phyloP scores from a whole-genome alignment of 2,113 vertebrate genomes.

The Podilymbus podiceps region DNA sequence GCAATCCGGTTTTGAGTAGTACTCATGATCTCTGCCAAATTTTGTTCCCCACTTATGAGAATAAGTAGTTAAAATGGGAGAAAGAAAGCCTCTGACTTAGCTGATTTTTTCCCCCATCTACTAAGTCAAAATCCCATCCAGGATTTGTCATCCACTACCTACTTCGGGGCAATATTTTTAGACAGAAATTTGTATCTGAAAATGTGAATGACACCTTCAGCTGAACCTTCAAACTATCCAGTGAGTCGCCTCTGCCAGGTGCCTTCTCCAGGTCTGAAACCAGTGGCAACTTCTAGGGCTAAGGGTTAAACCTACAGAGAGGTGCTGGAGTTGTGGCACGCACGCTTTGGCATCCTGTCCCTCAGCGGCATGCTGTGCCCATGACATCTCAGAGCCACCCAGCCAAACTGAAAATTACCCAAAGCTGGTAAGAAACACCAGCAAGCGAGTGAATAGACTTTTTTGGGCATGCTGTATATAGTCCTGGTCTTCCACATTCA shows the following conservation, averaged over 20 bases:
- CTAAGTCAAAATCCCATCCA: not conserved
- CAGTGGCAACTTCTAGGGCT: not conserved
- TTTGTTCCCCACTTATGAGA: not conserved
- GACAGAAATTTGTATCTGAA: not conserved
- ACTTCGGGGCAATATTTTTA: not conserved
- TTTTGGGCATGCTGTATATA: not conserved
- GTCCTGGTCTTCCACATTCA: not conserved
- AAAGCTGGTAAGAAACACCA: not conserved
- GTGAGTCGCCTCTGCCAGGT: not conserved
- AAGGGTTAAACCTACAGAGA: not conserved
- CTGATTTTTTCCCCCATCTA: not conserved
- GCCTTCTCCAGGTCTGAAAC: not conserved
- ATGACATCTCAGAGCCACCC: not conserved
- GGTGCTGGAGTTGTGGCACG: rapidly evolving
- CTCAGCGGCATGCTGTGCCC: rapidly evolving
- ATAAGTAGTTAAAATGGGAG: not conserved
- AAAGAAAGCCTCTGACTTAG: not conserved
- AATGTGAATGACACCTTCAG: not conserved
- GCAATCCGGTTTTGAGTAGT: rapidly evolving
- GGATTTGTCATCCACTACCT: not conserved
- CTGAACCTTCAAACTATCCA: not conserved
- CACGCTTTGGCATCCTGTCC: not conserved
- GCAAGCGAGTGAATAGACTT: not conserved
- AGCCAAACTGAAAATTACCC: not conserved
- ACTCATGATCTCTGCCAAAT: not conserved